phyloP scores from a whole-genome alignment of 2,888 invertebrate genomes.

The Lagria hirta region DNA sequence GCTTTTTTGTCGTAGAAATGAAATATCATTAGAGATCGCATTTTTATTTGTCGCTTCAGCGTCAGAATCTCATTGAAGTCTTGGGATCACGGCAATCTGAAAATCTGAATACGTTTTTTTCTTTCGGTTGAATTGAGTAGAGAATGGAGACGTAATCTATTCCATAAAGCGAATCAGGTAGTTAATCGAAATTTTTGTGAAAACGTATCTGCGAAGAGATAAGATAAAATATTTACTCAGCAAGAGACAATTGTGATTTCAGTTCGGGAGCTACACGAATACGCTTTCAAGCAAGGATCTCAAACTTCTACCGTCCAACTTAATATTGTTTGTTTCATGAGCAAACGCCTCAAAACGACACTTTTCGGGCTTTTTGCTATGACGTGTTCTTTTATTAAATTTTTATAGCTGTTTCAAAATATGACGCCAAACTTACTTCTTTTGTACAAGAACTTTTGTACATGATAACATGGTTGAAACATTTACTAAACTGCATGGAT shows the following conservation, averaged over 20 bases:
- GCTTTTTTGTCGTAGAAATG: slow-evolving; percentile 3
- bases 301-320: slow-evolving; percentile 11
- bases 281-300: slow-evolving; percentile 22
- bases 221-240: slow-evolving; percentile 31
- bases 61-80: too few relatives aligned
- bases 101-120: too few relatives aligned
- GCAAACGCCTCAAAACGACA: slow-evolving; percentile 10
- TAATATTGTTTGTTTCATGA: slow-evolving; percentile 22
- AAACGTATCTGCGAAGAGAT: slow-evolving; percentile 12
- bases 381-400: slow-evolving; percentile 17
- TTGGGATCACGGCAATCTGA: too few relatives aligned
- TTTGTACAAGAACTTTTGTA: too few relatives aligned
- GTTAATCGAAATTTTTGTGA: slow-evolving; percentile 18
- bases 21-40: slow-evolving; percentile 1
- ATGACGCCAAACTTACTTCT: background rate
- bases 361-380: slow-evolving; percentile 7
- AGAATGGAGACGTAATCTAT: slow-evolving; percentile 8
- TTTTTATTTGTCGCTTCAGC: too few relatives aligned
- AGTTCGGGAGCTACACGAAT: slow-evolving; percentile 23
- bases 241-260: slow-evolving; percentile 24
- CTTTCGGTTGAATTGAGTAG: background rate
- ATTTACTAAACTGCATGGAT: too few relatives aligned
- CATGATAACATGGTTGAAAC: too few relatives aligned
- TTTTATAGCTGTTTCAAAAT: slow-evolving; percentile 6
- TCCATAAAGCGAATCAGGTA: slow-evolving; percentile 15